Percentiles rank a stretch among this genome's conserved stretches.
Evolutionary conservation across 2,888 invertebrate genomes (phyloP).

Genomic region (Smittia sp.): DNA sequence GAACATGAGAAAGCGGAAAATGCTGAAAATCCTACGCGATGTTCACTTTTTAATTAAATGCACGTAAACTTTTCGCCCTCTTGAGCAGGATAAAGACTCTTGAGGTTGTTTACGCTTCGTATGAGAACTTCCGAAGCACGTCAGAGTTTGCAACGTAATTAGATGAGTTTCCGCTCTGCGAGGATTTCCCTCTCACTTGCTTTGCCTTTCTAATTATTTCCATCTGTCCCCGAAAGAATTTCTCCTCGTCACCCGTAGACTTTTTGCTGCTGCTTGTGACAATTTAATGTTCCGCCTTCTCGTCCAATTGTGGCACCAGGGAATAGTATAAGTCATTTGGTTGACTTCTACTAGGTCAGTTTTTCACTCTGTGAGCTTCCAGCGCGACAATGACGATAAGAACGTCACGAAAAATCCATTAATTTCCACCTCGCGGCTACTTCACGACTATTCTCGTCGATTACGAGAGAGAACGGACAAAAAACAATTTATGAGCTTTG

Average conservation of each 20-base stretch:
- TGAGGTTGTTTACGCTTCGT: too few species aligned
- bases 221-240: neutral
- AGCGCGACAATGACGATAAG: neutral
- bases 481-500: too few species aligned
- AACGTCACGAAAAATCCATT: neutral
- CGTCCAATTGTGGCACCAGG: neutral
- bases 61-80: neutral
- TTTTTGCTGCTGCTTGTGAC: neutral
- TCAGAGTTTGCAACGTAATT: neutral
- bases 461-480: too few species aligned
- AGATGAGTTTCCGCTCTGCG: neutral
- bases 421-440: neutral
- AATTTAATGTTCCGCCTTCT: neutral
- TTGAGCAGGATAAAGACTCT: neutral
- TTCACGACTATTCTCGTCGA: too few species aligned
- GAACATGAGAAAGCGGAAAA: too few species aligned
- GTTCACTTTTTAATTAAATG: neutral
- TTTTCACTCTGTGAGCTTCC: neutral
- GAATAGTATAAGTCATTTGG: too few species aligned
- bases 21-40: too few species aligned
- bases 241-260: too few species aligned
- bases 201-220: neutral
- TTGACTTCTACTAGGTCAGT: neutral
- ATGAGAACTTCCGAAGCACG: too few species aligned
- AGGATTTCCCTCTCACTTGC: neutral